Evolutionary conservation across 2,797 vertebrate genomes (phyloP), one percentile per base, ranked within the genome.

Genomic region (Euthynnus affinis): DNA sequence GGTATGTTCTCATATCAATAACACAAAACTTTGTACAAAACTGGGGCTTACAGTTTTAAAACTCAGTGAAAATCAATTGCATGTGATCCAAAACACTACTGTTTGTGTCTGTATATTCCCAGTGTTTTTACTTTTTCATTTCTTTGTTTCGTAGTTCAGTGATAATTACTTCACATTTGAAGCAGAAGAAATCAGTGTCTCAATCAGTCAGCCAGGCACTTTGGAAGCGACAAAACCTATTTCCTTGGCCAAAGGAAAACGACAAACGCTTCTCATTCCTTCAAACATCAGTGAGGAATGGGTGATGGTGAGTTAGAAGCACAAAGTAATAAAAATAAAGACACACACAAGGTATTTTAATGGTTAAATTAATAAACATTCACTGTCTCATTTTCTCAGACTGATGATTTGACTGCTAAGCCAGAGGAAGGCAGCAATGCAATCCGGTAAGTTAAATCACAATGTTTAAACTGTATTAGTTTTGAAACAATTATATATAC

Each of bases 401-500:
- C 59, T 1, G 65, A 93, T n/a, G 95, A 95, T 77, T 84, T 91
- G 80, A 89, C 0, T 6, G 2, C 75, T 13, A 99, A 99, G 87
- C 97, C 98, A 82, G 87, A 94, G 13, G 79, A 96, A 85, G 97
- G 98, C 81, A 89, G 74, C 66, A 99, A 97, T 91, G 93, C 90
- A 1, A 82, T 99, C 83, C 96, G 97, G 98, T 98, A 87, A 78
- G 78, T 56, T 27, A 3, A 48, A 64, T 57, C 40, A 44, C 2
- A 46, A 18, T 55, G 0, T 22, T 60, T 55, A 25, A 61, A 51
- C 18, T 2, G 29, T 23, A 15, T 17, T n/a, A n/a, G n/a, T n/a
- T n/a, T n/a, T n/a, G n/a, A 44, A 14, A 65, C 1, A 17, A 34
- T 46, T 46, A 46, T 6, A n/a, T 40, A 51, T 32, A 18, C 14